Evolutionary conservation across 2,113 vertebrate species (phyloP).

Genomic region (Petromus typicus): DNA sequence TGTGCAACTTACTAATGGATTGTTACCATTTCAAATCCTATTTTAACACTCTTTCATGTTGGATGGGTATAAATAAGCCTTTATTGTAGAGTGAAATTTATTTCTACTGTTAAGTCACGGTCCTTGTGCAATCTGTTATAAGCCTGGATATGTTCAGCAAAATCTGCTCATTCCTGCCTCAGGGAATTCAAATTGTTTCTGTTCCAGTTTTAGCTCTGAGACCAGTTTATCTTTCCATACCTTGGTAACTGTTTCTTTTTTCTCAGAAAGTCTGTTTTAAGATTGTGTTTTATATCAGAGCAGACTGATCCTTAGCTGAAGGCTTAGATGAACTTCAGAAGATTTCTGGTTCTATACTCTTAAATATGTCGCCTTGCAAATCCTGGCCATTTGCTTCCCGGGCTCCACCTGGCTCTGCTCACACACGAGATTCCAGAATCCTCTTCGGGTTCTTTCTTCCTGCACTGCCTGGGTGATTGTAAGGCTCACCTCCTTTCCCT

Average conservation of each 20-base stretch:
- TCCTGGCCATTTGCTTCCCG: background rate
- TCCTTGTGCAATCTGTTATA: no score
- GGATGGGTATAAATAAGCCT: background rate
- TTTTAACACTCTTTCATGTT: conserved; percentile 15
- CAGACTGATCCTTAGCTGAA: background rate
- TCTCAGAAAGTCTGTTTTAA: background rate
- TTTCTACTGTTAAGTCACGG: background rate
- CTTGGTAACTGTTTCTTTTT: background rate
- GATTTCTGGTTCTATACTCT: background rate
- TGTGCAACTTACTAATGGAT: background rate
- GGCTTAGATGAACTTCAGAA: background rate
- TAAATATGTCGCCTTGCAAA: background rate
- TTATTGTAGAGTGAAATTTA: background rate
- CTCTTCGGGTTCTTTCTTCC: background rate
- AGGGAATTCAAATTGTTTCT: background rate
- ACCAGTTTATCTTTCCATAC: background rate
- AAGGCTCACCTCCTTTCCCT: background rate
- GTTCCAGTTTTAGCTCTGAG: background rate
- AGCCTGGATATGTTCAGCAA: background rate
- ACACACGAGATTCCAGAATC: background rate
- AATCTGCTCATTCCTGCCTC: background rate
- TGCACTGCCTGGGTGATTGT: background rate
- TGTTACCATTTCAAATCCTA: background rate
- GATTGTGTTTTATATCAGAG: background rate
- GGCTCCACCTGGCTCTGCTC: background rate